Evolutionary conservation across 2,113 vertebrate genomes (phyloP), one percentile per base, ranked within the genome.

Genomic region (Acinonyx jubatus): DNA sequence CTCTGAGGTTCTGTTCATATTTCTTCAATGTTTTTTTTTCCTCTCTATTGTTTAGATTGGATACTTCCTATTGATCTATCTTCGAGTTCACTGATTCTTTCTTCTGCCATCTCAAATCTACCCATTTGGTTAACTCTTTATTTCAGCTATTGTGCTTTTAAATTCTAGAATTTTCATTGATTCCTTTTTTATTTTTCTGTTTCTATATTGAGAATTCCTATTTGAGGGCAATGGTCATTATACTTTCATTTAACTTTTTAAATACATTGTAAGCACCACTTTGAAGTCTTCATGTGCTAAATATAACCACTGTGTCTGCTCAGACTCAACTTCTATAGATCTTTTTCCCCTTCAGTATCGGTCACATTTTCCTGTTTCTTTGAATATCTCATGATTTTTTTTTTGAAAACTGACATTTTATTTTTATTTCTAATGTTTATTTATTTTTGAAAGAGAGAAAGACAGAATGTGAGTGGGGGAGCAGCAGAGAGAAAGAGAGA

Each of bases 341-440:
- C 41, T 36, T 68, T 66, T 55, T 50, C 45, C 33, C 48, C 12
- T 80, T 80, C 19, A 80, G 63, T 66, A 80, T 21, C n/a, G 12
- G 23, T 94, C 45, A n/a, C 7, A 41, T 92, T 73, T 94, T 94
- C 36, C 27, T 89, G 36, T 92, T 84, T 80, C 31, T 90, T 87
- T 90, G 25, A 86, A 25, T 63, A 97, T 52, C 11, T 55, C n/a
- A 31, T n/a, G 48, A 31, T 76, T 76, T 90, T 86, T 38, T 45
- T 76, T 78, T 69, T 82, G 48, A 74, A 96, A 81, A 94, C 14
- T 74, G 18, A 50, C 29, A 55, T 76, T 82, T 87, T 52, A 74
- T 61, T 23, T 61, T 23, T 61, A 21, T 61, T 61, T 57, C 23
- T 61, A 21, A 61, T 61, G 57, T 61, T 61, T 61, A 23, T 57